phyloP scores from a whole-genome alignment of 2,888 invertebrate species.

The Lissonota sp. region DNA sequence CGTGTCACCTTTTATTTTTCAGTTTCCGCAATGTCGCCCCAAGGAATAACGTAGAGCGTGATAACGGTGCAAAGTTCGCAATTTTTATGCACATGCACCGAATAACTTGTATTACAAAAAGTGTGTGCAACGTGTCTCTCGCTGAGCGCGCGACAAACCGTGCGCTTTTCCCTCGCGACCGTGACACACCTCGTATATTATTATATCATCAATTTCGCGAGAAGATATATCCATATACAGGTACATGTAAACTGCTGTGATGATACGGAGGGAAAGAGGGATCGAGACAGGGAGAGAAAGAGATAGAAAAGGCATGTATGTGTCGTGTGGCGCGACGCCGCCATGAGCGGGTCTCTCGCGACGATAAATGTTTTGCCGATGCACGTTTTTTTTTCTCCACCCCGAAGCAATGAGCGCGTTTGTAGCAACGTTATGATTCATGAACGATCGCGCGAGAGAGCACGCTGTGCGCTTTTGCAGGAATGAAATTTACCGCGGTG shows the following conservation, averaged over 20 bases:
- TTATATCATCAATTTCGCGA: conserved; percentile 58
- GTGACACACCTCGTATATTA: conserved; percentile 59
- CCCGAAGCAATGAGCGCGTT: conserved; percentile 34
- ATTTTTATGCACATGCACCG: conserved; percentile 1
- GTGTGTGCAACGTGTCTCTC: conserved; percentile 46
- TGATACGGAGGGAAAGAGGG: conserved; percentile 6
- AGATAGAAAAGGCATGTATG: conserved; percentile 4
- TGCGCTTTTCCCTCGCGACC: conserved; percentile 47
- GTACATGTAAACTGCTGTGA: conserved; percentile 19
- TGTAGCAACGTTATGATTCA: conserved; percentile 65
- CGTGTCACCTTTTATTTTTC: conserved; percentile 40
- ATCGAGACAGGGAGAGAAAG: conserved; percentile 36
- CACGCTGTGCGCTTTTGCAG: conserved; percentile 54
- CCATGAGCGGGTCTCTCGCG: conserved; percentile 29
- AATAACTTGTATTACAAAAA: conserved; percentile 2
- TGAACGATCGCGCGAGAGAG: conserved; percentile 49
- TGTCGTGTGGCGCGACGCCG: conserved; percentile 48
- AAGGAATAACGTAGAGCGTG: conserved; percentile 34
- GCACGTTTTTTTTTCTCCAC: conserved; percentile 44
- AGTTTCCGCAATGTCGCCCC: conserved; percentile 13
- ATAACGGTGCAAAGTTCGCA: conserved; percentile 35
- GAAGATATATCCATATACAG: conserved; percentile 46
- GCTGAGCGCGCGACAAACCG: conserved; percentile 18
- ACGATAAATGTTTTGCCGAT: conserved; percentile 67
- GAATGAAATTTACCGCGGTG: conserved; percentile 60